Evolutionary conservation across 2,888 invertebrate genomes (phyloP).

Genomic region (Onthophagus sagittarius): DNA sequence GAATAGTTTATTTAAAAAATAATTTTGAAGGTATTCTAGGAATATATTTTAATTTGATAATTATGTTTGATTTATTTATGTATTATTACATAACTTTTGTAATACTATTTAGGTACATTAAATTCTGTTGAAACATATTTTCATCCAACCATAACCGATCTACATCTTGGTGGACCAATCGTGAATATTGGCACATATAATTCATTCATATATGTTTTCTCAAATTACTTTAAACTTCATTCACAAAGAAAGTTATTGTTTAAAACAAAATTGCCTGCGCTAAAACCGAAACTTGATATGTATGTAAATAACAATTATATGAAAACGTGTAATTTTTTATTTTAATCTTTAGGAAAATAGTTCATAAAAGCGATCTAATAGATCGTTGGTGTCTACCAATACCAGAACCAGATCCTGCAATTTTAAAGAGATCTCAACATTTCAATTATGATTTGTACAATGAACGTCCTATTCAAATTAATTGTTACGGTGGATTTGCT

Average conservation of each 20-base stretch:
- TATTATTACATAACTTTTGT: no score
- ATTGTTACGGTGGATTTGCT: slow-evolving; percentile 58
- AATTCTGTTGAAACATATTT: slow-evolving; percentile 75
- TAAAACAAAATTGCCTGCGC: slow-evolving; percentile 59
- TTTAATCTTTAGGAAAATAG: slow-evolving; percentile 19
- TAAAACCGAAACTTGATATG: slow-evolving; percentile 52
- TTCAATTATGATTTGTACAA: slow-evolving; percentile 64
- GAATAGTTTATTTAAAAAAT: slow-evolving; percentile 71
- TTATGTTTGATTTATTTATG: no score
- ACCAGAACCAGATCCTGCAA: slow-evolving; percentile 76
- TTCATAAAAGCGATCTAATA: slow-evolving; percentile 29
- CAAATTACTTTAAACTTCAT: slow-evolving; percentile 59
- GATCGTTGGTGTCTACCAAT: slow-evolving; percentile 59
- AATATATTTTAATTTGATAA: neutral
- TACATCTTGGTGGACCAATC: slow-evolving; percentile 47
- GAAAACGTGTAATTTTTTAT: neutral
- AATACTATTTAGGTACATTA: slow-evolving; percentile 61
- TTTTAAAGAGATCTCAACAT: slow-evolving; percentile 76
- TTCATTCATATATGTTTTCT: slow-evolving; percentile 74
- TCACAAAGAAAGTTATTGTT: slow-evolving; percentile 64
- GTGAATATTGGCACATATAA: slow-evolving; percentile 86
- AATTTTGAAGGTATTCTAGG: slow-evolving; percentile 63
- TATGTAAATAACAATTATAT: slow-evolving; percentile 9
- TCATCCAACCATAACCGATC: slow-evolving; percentile 42
- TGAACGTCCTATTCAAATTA: slow-evolving; percentile 73